Conservation (phyloP, 2,797 vertebrate genomes). For the Nyctibius grandis region DNA sequence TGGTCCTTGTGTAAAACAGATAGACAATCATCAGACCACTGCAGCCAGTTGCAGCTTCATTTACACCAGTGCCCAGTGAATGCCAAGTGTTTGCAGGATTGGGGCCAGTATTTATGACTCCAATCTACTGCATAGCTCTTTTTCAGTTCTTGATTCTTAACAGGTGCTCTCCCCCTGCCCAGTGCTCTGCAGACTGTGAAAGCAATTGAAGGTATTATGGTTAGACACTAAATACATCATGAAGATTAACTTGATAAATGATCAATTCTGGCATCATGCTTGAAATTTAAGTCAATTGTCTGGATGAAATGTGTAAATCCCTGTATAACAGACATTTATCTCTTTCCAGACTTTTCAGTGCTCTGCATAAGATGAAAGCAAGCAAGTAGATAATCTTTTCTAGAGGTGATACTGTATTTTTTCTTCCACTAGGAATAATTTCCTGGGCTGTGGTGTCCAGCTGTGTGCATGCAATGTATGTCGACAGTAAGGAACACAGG, state of each 20-base stretch:
- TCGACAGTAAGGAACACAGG: neutral
- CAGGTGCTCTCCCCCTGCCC: constrained; percentile 12
- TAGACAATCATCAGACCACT: neutral
- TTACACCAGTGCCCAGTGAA: neutral
- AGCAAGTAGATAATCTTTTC: constrained; percentile 2
- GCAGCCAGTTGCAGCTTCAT: neutral
- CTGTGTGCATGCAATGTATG: neutral
- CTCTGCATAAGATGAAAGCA: constrained; percentile 31
- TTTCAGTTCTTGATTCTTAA: constrained; percentile 35
- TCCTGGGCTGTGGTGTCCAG: neutral
- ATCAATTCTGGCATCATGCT: constrained; percentile 30
- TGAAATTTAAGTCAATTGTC: constrained; percentile 50
- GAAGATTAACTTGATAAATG: constrained; percentile 54
- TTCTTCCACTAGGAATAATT: neutral
- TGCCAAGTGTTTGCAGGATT: neutral
- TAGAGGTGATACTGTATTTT: neutral
- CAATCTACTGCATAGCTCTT: neutral
- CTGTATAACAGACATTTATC: constrained; percentile 15
- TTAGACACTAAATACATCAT: constrained; percentile 43
- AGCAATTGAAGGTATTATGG: constrained; percentile 20
- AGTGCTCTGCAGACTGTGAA: constrained; percentile 36
- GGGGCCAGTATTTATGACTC: constrained; percentile 12
- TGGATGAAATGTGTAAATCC: constrained; percentile 53
- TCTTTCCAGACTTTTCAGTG: constrained; percentile 32
- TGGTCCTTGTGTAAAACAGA: neutral